phyloP scores from a whole-genome alignment of 2,113 vertebrate species.

The Amazona vittata region DNA sequence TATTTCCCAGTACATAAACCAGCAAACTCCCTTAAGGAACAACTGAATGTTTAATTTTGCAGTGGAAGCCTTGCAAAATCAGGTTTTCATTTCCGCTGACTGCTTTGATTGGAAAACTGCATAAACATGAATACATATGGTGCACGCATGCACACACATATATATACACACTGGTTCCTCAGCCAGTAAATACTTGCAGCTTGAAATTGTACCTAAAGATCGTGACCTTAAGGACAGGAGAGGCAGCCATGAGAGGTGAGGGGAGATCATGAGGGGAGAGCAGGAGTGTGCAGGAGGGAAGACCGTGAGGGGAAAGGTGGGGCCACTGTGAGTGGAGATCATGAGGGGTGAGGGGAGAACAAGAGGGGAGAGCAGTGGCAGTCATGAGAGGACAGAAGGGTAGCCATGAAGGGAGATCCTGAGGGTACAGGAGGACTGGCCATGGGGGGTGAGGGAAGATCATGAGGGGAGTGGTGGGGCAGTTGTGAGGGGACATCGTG shows the following conservation, averaged over 20 bases:
- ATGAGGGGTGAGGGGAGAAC: neutral
- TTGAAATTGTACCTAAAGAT: neutral
- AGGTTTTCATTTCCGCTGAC: slow-evolving; percentile 24
- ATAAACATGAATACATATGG: neutral
- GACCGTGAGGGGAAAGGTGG: too few species aligned
- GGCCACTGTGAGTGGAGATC: too few species aligned
- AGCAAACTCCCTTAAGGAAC: neutral
- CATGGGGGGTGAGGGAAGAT: neutral
- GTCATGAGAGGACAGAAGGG: too few species aligned
- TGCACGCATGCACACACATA: neutral
- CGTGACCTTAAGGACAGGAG: neutral
- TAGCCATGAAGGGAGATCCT: neutral
- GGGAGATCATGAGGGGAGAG: neutral
- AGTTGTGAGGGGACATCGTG: neutral
- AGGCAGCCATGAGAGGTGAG: neutral
- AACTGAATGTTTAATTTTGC: neutral
- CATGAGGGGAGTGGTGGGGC: neutral
- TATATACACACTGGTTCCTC: neutral
- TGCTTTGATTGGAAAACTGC: slow-evolving; percentile 4
- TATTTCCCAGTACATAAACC: neutral
- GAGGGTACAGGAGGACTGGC: neutral
- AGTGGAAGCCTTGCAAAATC: neutral
- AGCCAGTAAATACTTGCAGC: neutral
- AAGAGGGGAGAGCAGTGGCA: neutral
- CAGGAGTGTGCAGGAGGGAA: too few species aligned